phyloP scores from a whole-genome alignment of 2,888 invertebrate species.

The Athripsodes cinereus region DNA sequence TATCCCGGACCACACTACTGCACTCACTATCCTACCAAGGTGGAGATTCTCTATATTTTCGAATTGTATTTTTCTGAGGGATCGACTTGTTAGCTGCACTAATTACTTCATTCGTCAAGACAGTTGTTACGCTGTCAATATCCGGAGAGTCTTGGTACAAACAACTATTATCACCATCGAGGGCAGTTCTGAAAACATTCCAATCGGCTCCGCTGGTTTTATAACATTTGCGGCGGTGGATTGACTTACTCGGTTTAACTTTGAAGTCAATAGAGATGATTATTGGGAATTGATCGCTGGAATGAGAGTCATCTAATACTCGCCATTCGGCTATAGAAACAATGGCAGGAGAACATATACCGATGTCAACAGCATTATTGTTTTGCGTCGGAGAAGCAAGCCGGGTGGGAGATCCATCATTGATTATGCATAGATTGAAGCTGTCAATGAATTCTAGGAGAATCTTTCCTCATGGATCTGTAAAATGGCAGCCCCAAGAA shows the following conservation, averaged over 20 bases:
- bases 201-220: neutral
- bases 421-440: neutral
- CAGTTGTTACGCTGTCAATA: neutral
- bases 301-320: neutral
- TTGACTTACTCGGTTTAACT: neutral
- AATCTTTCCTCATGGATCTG: neutral
- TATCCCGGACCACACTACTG: neutral
- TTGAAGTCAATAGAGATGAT: neutral
- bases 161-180: neutral
- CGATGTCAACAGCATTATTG: neutral
- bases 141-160: neutral
- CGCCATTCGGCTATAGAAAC: neutral
- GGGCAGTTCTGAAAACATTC: neutral
- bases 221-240: neutral
- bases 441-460: neutral
- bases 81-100: neutral
- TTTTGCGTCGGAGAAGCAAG: neutral
- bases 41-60: neutral
- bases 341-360: neutral
- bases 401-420: slow-evolving; percentile 1
- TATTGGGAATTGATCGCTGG: neutral
- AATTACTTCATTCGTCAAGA: neutral
- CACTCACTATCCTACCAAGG: slow-evolving; percentile 4
- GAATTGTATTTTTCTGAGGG: neutral
- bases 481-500: neutral